Evolutionary conservation across 2,797 vertebrate species (phyloP).

Genomic region (Euthynnus affinis): DNA sequence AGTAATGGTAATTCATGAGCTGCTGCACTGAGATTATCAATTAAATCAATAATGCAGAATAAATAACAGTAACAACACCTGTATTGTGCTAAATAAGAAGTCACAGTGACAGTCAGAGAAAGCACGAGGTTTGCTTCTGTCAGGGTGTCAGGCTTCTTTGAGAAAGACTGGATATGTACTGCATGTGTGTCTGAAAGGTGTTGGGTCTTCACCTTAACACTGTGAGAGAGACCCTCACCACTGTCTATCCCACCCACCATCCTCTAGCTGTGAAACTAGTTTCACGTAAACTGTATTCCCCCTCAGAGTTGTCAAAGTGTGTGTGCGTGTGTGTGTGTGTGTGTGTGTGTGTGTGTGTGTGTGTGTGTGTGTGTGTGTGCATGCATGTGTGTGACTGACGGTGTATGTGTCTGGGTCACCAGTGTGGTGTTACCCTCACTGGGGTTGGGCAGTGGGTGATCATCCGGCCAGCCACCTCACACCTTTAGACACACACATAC

Average conservation of each 20-base stretch:
- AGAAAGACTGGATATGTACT: not conserved
- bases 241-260: conserved; percentile 33
- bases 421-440: conserved; percentile 76
- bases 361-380: conserved; percentile 18
- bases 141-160: not conserved
- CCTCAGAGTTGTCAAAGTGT: conserved; percentile 47
- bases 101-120: too few relatives aligned
- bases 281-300: conserved; percentile 51
- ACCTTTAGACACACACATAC: conserved; percentile 81
- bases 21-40: too few relatives aligned
- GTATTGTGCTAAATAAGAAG: too few relatives aligned
- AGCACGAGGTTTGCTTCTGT: too few relatives aligned
- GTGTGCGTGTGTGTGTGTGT: conserved; percentile 19
- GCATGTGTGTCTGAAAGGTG: conserved; percentile 44
- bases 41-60: too few relatives aligned
- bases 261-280: conserved; percentile 63
- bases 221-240: conserved; percentile 53
- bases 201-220: conserved; percentile 65
- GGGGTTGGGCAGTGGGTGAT: conserved; percentile 83
- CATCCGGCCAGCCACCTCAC: conserved; percentile 91
- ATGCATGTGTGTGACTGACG: conserved; percentile 22
- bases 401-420: conserved; percentile 69
- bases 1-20: too few relatives aligned
- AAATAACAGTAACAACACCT: too few relatives aligned
- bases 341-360: conserved; percentile 43